A percentile compares a stretch with the other conserved stretches of the same genome.
These are phyloP conservation scores for Spodoptera littoralis DNA, from an alignment of 2,888 invertebrate genomes.

Conservation along the genomic window DNA sequence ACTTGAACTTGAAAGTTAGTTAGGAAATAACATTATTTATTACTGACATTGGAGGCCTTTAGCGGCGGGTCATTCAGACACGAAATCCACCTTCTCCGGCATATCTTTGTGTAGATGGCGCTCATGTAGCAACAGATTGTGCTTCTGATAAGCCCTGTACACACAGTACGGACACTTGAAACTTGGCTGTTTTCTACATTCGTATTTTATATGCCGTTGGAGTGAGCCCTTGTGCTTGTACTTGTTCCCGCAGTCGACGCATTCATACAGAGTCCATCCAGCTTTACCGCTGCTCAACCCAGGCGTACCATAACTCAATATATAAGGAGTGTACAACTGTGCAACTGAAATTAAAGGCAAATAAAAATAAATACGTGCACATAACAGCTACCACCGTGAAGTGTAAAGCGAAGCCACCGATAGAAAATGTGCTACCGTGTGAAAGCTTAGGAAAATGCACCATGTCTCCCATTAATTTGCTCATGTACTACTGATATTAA, in stretches of 20 bases:
- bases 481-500: constrained; percentile 68
- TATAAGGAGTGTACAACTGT: constrained; percentile 88
- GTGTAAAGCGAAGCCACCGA: constrained; percentile 82
- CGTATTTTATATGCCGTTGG: constrained; percentile 93
- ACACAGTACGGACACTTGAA: constrained; percentile 92
- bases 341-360: constrained; percentile 88
- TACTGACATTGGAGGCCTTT: constrained; percentile 79
- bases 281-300: constrained; percentile 83
- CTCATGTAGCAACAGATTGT: constrained; percentile 88
- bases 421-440: constrained; percentile 73
- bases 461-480: constrained; percentile 88
- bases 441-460: constrained; percentile 86
- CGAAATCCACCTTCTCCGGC: constrained; percentile 87
- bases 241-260: constrained; percentile 93
- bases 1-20: constrained; percentile 51
- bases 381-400: constrained; percentile 78
- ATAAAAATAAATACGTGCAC: constrained; percentile 87
- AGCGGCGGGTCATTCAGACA: constrained; percentile 84
- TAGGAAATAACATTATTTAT: constrained; percentile 47
- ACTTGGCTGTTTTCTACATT: constrained; percentile 92
- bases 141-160: constrained; percentile 91
- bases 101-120: constrained; percentile 87
- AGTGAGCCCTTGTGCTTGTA: constrained; percentile 94
- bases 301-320: constrained; percentile 86
- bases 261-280: constrained; percentile 88